Evolutionary conservation across 2,888 invertebrate genomes (phyloP), one percentile per base, ranked within the genome.

Genomic region (Lasioglossum marginatum): DNA sequence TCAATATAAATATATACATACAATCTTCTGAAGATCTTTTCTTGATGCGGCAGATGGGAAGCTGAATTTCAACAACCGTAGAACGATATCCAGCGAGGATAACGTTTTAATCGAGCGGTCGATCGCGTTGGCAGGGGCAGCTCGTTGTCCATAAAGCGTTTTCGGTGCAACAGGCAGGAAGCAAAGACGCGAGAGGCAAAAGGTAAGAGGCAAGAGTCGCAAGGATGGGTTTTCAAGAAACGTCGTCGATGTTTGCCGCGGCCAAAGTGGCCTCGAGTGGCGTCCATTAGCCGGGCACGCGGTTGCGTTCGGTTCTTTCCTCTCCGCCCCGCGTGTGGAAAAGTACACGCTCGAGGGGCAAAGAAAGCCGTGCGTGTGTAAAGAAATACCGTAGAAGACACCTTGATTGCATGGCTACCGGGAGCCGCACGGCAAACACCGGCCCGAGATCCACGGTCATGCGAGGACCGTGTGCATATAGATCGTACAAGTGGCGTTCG

Each of bases 181-280:
- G 77, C 77, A 27, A 63, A 23, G 43, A 77, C 74, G 68, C 73
- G 31, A 73, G 76, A 34, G 37, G 70, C 72, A 43, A 31, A 74
- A 71, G 60, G 77, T 31, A 52, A 72, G 74, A 76, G 78, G 75
- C 76, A 82, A 87, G 77, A 86, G 89, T 86, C 89, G 90, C 91
- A 57, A 57, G 90, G 92, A 93, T 93, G 93, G 93, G 92, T 94
- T 94, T 94, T 93, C 93, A 94, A 85, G 93, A 94, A 94, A 93
- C 93, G 93, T 93, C 92, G 92, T 92, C 92, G 93, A 92, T 94
- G 94, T 94, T 94, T 94, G 94, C 94, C 88, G 92, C 93, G 93
- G 90, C 92, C 93, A 94, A 94, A 94, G 94, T 94, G 94, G 94
- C 94, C 94, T 94, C 94, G 92, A 94, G 94, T 94, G 93, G 93